Percentiles rank a stretch among this genome's conserved stretches.
Evolutionary conservation across 2,888 invertebrate species (phyloP).

Genomic region (Allolobophora icterica): DNA sequence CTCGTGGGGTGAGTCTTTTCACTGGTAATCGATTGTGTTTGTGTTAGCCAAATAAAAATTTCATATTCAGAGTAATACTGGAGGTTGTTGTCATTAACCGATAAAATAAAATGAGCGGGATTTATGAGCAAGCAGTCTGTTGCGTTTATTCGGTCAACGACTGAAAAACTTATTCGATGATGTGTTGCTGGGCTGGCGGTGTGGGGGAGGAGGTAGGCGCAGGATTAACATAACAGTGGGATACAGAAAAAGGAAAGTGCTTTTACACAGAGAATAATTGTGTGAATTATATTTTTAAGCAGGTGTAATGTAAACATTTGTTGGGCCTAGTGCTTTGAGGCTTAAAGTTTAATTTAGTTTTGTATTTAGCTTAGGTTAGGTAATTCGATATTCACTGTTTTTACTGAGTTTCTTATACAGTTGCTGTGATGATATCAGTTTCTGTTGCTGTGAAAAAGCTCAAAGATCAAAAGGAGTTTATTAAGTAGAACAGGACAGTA

Average conservation of each 20-base stretch:
- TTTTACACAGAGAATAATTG: conserved; percentile 14
- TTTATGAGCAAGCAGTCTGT: too few species aligned
- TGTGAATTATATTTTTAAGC: not conserved
- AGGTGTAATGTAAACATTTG: not conserved
- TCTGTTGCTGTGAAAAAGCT: not conserved
- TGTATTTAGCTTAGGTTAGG: not conserved
- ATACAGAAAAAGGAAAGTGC: not conserved
- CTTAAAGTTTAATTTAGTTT: not conserved
- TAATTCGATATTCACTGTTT: not conserved
- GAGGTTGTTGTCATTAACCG: not conserved
- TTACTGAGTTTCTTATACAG: not conserved
- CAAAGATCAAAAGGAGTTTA: not conserved
- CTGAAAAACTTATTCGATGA: not conserved
- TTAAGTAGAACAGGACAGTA: not conserved
- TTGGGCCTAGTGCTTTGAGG: not conserved
- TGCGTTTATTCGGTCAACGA: not conserved
- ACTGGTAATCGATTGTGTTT: not conserved
- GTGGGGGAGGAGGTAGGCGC: too few species aligned
- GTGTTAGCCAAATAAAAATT: not conserved
- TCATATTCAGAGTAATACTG: not conserved
- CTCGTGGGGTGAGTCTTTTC: not conserved
- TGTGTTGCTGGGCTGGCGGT: not conserved
- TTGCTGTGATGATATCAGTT: not conserved
- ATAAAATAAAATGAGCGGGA: too few species aligned
- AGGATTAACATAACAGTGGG: too few species aligned